Conservation (phyloP, 2,888 invertebrate genomes). For the Ophion ellenae region DNA sequence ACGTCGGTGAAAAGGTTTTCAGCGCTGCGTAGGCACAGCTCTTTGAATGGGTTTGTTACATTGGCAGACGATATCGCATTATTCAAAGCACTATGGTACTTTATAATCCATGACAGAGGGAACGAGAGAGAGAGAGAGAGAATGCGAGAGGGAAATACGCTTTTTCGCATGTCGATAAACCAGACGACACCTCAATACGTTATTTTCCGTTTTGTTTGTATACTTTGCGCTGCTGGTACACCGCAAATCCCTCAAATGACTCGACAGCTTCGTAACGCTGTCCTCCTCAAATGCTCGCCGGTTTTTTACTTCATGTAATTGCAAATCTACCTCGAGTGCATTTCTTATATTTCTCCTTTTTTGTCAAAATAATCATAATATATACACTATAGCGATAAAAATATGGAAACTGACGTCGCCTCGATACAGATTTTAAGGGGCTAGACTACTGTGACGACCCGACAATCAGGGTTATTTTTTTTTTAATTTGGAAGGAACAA, state of each 20-base stretch:
- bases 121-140: conserved; percentile 18
- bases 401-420: too few species aligned
- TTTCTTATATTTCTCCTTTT: too few species aligned
- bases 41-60: conserved; percentile 56
- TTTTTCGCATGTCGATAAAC: conserved; percentile 62
- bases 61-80: conserved; percentile 65
- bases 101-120: conserved; percentile 46
- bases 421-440: too few species aligned
- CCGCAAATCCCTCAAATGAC: conserved; percentile 6
- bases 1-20: conserved; percentile 41
- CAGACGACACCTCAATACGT: conserved; percentile 53
- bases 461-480: too few species aligned
- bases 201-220: conserved; percentile 46
- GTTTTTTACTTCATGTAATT: neutral
- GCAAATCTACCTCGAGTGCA: too few species aligned
- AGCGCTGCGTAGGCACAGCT: conserved; percentile 39
- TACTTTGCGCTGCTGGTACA: conserved; percentile 27
- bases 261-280: conserved; percentile 45
- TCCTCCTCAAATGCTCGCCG: neutral
- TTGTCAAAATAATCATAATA: too few species aligned
- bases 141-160: conserved; percentile 21
- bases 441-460: too few species aligned
- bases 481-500: too few species aligned
- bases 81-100: conserved; percentile 54
- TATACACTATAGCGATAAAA: too few species aligned